Evolutionary conservation across 2,797 vertebrate genomes (phyloP).

Genomic region (Loris lydekkerianus): DNA sequence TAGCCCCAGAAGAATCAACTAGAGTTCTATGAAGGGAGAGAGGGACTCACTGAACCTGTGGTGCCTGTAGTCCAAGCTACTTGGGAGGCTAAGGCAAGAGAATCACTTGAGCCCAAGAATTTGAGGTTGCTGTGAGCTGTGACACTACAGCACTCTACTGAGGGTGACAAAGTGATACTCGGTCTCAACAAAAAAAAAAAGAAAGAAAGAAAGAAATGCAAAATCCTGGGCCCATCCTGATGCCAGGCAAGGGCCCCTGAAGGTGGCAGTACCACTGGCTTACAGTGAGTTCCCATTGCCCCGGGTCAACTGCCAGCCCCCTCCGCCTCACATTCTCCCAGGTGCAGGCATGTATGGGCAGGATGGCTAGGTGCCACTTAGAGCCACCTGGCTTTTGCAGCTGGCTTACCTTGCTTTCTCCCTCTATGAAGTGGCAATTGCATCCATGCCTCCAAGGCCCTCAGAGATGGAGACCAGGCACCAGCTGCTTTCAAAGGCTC

Average conservation of each 20-base stretch:
- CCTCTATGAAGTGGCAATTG: not conserved
- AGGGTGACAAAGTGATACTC: too few species aligned
- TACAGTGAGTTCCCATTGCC: not conserved
- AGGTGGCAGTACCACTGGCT: not conserved
- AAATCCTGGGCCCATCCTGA: not conserved
- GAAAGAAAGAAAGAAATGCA: not conserved
- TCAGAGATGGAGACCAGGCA: not conserved
- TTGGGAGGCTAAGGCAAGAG: too few species aligned
- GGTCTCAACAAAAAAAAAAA: too few species aligned
- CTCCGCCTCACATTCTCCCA: accelerated
- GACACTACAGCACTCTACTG: too few species aligned
- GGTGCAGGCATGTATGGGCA: accelerated
- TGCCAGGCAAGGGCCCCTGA: not conserved
- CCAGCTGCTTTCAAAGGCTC: not conserved
- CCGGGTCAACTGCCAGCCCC: too few species aligned
- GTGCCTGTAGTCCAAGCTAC: too few species aligned
- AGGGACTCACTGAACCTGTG: not conserved
- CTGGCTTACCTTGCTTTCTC: not conserved
- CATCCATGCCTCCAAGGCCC: too few species aligned
- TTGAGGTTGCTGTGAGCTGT: too few species aligned
- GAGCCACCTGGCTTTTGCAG: not conserved
- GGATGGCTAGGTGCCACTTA: not conserved
- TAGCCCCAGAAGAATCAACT: not conserved
- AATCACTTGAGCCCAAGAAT: too few species aligned
- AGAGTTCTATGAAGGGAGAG: too few species aligned